Evolutionary conservation across 35 echinoderm and acorn worm genomes (phyloP).

Genomic region (Apostichopus japonicus): DNA sequence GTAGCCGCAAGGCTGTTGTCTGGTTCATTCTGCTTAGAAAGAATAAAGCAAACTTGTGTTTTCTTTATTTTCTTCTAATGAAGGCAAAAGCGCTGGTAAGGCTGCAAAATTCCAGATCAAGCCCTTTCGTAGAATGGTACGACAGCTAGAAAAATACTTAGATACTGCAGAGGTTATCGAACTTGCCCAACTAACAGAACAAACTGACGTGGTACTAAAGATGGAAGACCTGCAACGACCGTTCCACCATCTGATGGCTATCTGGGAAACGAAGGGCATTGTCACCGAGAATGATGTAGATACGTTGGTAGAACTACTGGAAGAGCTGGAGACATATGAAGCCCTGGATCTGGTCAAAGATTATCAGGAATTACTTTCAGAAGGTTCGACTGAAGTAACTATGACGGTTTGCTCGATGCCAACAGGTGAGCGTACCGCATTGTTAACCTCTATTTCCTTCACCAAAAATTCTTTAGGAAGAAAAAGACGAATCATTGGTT

Average conservation of each 20-base stretch:
- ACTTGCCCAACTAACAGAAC: conserved; percentile 10
- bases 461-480: background rate
- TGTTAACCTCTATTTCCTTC: background rate
- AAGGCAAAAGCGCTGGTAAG: background rate
- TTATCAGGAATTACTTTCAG: background rate
- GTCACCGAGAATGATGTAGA: conserved; percentile 3
- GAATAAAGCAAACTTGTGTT: too few relatives aligned
- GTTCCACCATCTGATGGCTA: background rate
- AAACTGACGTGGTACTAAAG: background rate
- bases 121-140: background rate
- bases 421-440: background rate
- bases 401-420: background rate
- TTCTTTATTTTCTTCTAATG: background rate
- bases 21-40: too few relatives aligned
- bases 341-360: background rate
- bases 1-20: too few relatives aligned
- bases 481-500: too few relatives aligned
- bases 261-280: background rate
- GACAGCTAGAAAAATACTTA: background rate
- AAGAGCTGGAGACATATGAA: background rate
- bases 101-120: background rate
- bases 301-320: background rate
- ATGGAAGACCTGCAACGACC: background rate
- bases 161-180: background rate
- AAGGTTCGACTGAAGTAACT: background rate